Evolutionary conservation across 23 tunicate species (phyloP).

Genomic region (Aplidium turbinatum): DNA sequence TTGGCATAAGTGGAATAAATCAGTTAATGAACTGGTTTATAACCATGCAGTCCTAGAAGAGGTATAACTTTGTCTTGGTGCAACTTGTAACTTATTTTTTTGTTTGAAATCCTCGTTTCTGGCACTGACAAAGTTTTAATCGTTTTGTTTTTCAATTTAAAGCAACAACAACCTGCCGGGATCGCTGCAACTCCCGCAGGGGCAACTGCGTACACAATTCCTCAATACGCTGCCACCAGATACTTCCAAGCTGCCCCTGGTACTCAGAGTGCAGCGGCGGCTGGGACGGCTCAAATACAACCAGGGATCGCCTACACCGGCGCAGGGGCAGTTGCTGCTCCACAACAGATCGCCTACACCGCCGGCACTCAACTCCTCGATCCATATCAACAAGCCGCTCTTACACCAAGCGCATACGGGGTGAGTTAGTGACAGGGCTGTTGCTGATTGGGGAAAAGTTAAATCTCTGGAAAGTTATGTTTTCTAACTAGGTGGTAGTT

Average conservation of each 20-base stretch:
- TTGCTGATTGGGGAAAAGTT: neutral
- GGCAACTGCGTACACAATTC: slow-evolving; percentile 69
- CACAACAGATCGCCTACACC: slow-evolving; percentile 51
- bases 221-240: slow-evolving; percentile 55
- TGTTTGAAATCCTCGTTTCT: too few species aligned
- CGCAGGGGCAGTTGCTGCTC: slow-evolving; percentile 56
- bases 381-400: slow-evolving; percentile 90
- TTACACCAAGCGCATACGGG: slow-evolving; percentile 79
- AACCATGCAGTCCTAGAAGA: too few species aligned
- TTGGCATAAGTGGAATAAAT: too few species aligned
- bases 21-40: too few species aligned
- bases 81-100: too few species aligned
- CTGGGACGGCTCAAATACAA: slow-evolving; percentile 76
- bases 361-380: slow-evolving; percentile 51
- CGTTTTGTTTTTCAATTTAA: neutral
- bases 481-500: too few species aligned
- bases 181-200: slow-evolving; percentile 51
- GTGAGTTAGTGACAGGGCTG: slow-evolving; percentile 29
- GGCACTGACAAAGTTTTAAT: too few species aligned
- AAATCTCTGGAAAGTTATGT: too few species aligned
- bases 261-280: slow-evolving; percentile 48
- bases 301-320: slow-evolving; percentile 64
- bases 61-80: too few species aligned
- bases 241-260: slow-evolving; percentile 63
- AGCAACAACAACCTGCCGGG: slow-evolving; percentile 32